Evolutionary conservation across 2,888 invertebrate species (phyloP), one percentile per base, ranked within the genome.

Genomic region (Ophioninae sp.): DNA sequence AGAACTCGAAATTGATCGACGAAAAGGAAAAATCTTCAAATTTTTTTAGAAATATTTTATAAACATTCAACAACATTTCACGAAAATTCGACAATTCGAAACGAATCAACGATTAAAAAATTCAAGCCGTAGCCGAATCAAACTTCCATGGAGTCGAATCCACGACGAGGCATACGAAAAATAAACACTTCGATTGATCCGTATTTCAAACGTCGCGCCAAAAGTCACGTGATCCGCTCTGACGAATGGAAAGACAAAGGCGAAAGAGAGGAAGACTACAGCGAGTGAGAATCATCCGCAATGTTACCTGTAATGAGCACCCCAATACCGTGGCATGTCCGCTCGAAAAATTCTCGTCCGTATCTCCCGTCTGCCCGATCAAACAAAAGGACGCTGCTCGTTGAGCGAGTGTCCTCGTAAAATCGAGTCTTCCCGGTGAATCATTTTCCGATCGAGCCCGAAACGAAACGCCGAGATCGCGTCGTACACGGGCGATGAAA

Each of bases 261-360:
- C 5, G 63, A 67, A 30, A 13, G 61, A 65, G n/a, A 8, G 8
- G n/a, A 30, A 23, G 58, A 71, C 58, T 71, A 8, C n/a, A 30
- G 9, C 30, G 41, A 41, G 23, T 20, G 44, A 76, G n/a, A 5
- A 30, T 9, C n/a, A 41, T 73, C 20, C 6, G 81, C 82, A 83
- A 86, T 84, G 87, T 89, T 90, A 91, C 91, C 91, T 91, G 91
- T 91, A 91, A 87, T 91, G 91, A 85, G 87, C 88, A 86, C 91
- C 91, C 90, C 91, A 91, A 87, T 91, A 90, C 85, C 88, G 89
- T 87, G 88, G 85, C 86, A 87, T 88, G 85, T 88, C 88, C 89
- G 72, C 85, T 74, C 22, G 22, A 13, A 30, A 59, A 20, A 51
- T 39, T 0, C 23, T 13, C 58, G 8, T 13, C 10, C 0, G 17